Percentiles rank a stretch among this genome's conserved stretches.
These are phyloP conservation scores for Drosophila bocqueti DNA, from an alignment of 1,140 invertebrate species.

Conservation along the genomic window DNA sequence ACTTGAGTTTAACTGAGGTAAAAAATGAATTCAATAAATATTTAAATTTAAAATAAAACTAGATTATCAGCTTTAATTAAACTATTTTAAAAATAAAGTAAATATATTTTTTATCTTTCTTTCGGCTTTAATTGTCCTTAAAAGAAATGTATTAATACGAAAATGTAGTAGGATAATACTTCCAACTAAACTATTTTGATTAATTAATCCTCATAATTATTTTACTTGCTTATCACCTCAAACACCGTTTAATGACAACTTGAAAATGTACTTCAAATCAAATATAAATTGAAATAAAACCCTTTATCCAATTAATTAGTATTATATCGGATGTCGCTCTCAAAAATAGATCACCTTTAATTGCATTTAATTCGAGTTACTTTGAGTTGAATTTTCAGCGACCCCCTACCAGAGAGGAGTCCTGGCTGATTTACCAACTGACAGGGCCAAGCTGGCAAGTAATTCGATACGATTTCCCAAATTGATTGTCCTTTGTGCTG, in stretches of 20 bases:
- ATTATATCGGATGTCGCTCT: neutral
- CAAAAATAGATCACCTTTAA: neutral
- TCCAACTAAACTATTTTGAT: too few relatives aligned
- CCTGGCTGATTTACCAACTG: conserved; percentile 22
- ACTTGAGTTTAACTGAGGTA: too few relatives aligned
- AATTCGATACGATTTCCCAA: conserved; percentile 24
- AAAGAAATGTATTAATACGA: neutral
- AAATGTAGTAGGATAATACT: neutral
- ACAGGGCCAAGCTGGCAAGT: conserved; percentile 17
- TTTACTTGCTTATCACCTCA: too few relatives aligned
- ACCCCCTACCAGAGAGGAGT: neutral
- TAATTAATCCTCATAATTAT: neutral
- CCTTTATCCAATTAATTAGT: neutral
- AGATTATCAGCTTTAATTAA: too few relatives aligned
- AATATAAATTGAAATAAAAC: neutral
- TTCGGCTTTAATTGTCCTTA: too few relatives aligned
- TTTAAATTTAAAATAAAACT: too few relatives aligned
- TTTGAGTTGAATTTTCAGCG: neutral
- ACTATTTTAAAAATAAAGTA: too few relatives aligned
- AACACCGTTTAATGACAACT: neutral
- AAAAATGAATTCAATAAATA: too few relatives aligned
- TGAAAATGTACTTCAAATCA: neutral
- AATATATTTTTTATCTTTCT: too few relatives aligned
- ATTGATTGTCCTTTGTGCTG: conserved; percentile 42
- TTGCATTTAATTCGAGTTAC: neutral